phyloP scores from a whole-genome alignment of 2,888 invertebrate genomes.

The Thecophora atra region DNA sequence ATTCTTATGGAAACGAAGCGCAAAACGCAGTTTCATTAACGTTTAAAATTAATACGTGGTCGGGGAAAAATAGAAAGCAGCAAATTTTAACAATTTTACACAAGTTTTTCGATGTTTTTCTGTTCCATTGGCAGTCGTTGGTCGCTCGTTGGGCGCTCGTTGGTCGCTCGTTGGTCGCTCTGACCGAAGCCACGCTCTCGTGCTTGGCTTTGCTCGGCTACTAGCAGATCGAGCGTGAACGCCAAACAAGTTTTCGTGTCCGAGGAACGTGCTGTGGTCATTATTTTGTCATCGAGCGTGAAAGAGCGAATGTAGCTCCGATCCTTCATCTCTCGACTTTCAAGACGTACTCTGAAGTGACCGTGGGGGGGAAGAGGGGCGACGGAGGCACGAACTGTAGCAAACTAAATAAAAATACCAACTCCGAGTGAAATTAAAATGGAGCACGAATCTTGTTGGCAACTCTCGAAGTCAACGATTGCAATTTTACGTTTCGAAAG shows the following conservation, averaged over 20 bases:
- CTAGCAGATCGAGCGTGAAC: slow-evolving; percentile 60
- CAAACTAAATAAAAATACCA: not conserved
- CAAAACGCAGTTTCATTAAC: too few relatives aligned
- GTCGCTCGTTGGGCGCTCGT: too few relatives aligned
- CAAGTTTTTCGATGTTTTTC: too few relatives aligned
- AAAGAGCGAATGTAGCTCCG: not conserved
- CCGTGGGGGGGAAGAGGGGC: not conserved
- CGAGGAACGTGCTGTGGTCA: slow-evolving; percentile 55
- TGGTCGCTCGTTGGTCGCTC: too few relatives aligned
- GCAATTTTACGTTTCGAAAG: slow-evolving; percentile 4
- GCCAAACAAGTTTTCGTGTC: slow-evolving; percentile 55
- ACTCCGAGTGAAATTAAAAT: slow-evolving; percentile 26
- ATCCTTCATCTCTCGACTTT: not conserved
- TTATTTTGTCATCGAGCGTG: slow-evolving; percentile 47
- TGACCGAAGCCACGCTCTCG: not conserved
- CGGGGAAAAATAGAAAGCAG: too few relatives aligned
- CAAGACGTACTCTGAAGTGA: not conserved
- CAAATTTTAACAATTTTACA: too few relatives aligned
- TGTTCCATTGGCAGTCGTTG: too few relatives aligned
- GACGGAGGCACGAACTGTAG: not conserved
- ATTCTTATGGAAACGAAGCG: too few relatives aligned
- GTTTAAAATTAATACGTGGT: too few relatives aligned
- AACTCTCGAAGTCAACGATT: not conserved
- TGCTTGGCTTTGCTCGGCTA: slow-evolving; percentile 40
- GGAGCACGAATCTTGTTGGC: slow-evolving; percentile 26